Evolutionary conservation across 2,113 vertebrate species (phyloP).

Genomic region (Dicentrarchus labrax): DNA sequence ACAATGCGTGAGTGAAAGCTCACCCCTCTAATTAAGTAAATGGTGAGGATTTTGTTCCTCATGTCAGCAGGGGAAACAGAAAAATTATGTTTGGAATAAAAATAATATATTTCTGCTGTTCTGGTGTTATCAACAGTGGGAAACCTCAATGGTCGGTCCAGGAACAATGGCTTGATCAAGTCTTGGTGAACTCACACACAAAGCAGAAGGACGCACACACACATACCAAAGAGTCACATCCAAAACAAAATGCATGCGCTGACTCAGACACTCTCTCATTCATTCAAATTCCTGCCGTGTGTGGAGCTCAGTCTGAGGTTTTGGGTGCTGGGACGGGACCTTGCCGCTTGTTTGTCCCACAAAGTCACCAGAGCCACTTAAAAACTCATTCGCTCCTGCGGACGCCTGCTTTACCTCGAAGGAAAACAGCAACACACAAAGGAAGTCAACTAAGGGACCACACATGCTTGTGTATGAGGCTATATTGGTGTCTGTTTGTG

Average conservation of each 20-base stretch:
- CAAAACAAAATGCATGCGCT: conserved; percentile 20
- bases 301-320: conserved; percentile 63
- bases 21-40: conserved; percentile 82
- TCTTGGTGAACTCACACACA: conserved; percentile 18
- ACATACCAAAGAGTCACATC: conserved; percentile 2
- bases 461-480: conserved; percentile 59
- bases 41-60: conserved; percentile 52
- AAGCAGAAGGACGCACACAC: conserved; percentile 4
- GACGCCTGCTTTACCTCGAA: conserved; percentile 45
- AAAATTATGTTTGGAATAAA: conserved; percentile 39
- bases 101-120: conserved; percentile 46
- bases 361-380: conserved; percentile 66
- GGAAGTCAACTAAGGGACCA: conserved; percentile 50
- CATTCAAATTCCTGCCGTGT: conserved; percentile 35
- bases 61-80: conserved; percentile 47
- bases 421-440: conserved; percentile 49
- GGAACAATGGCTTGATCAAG: conserved; percentile 37
- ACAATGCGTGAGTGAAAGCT: conserved; percentile 82
- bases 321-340: conserved; percentile 50
- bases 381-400: conserved; percentile 57
- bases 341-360: conserved; percentile 59
- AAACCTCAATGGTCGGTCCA: conserved; percentile 22
- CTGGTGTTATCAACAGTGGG: conserved; percentile 31
- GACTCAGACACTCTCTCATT: conserved; percentile 41
- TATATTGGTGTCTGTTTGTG: conserved; percentile 48